These are phyloP conservation scores for Monopterus albus DNA, from an alignment of 2,113 vertebrate species.

Conservation along the genomic window DNA sequence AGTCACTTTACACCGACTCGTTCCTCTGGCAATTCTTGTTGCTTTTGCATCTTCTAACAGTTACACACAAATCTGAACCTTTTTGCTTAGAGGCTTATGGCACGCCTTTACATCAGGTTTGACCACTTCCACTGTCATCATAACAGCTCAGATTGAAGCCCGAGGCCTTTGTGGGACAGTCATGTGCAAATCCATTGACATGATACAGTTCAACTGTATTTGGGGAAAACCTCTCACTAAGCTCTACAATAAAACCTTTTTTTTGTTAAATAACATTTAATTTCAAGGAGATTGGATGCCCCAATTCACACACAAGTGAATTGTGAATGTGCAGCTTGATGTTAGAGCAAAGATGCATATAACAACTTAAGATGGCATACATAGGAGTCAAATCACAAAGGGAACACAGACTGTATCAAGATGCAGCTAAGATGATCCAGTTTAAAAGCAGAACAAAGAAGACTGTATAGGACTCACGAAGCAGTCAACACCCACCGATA, in stretches of 20 bases:
- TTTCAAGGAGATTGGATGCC: no score
- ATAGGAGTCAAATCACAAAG: no score
- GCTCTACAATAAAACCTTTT: not conserved
- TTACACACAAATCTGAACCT: not conserved
- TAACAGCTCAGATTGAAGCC: not conserved
- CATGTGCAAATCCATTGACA: not conserved
- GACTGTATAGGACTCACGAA: conserved; percentile 4
- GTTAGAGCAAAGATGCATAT: not conserved
- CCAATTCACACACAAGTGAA: no score
- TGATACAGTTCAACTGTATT: not conserved
- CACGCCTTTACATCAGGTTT: conserved; percentile 46
- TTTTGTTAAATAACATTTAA: no score
- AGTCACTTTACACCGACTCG: not conserved
- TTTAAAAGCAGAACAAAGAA: conserved; percentile 39
- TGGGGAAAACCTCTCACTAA: conserved; percentile 6
- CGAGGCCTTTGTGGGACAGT: not conserved
- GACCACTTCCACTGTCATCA: conserved; percentile 21
- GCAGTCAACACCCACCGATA: not conserved
- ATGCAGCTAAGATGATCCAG: conserved; percentile 24
- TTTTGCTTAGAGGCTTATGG: conserved; percentile 4
- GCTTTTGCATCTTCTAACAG: not conserved
- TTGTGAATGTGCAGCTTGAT: no score
- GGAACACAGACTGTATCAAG: not conserved
- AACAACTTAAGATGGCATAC: no score
- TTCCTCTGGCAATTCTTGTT: conserved; percentile 5